phyloP scores from a whole-genome alignment of 2,113 vertebrate genomes.

The Nothocercus nigrocapillus region DNA sequence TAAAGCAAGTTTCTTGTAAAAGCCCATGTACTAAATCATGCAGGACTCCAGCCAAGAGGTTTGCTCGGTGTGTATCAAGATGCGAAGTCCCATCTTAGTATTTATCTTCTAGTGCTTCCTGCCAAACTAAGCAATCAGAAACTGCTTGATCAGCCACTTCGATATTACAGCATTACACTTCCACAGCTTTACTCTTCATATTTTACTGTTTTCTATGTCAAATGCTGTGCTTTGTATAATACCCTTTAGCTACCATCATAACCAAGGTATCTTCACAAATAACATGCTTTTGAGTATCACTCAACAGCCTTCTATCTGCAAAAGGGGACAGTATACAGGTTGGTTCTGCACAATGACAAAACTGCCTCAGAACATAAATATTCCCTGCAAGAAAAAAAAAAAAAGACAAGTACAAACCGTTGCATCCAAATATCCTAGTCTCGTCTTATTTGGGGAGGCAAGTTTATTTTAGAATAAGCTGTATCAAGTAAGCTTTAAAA shows the following conservation, averaged over 20 bases:
- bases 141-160: not conserved
- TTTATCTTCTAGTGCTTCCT: not conserved
- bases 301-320: not conserved
- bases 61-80: not conserved
- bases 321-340: not conserved
- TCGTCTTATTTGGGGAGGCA: not conserved
- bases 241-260: not conserved
- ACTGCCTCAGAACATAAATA: not conserved
- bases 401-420: not conserved
- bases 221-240: not conserved
- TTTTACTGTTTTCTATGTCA: not conserved
- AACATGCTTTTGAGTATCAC: not conserved
- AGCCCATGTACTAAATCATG: no score
- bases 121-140: not conserved
- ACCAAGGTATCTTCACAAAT: not conserved
- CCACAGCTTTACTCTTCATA: not conserved
- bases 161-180: not conserved
- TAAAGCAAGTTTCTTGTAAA: not conserved
- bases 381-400: not conserved
- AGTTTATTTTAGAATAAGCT: not conserved
- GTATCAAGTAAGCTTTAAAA: not conserved
- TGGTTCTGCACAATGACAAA: not conserved
- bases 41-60: not conserved
- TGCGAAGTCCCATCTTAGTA: not conserved
- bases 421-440: not conserved